Evolutionary conservation across 1,140 invertebrate genomes (phyloP).

Genomic region (Neoseiulus cucumeris): DNA sequence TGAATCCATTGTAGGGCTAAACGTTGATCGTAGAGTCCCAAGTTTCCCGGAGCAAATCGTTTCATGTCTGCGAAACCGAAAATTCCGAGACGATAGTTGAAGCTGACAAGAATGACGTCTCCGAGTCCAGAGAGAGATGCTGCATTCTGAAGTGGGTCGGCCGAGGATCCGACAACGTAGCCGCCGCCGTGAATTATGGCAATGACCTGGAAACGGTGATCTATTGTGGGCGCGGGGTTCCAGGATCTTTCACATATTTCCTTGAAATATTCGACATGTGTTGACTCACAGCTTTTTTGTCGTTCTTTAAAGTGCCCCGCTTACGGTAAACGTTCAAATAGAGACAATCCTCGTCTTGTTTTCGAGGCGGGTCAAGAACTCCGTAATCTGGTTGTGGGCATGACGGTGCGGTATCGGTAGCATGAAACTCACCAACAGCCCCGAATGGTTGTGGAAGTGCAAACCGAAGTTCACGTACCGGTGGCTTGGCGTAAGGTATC

Average conservation of each 20-base stretch:
- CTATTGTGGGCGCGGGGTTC: too few relatives aligned
- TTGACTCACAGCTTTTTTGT: not conserved
- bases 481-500: conserved; percentile 84
- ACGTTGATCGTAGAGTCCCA: conserved; percentile 20
- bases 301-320: not conserved
- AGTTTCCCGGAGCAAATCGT: conserved; percentile 27
- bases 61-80: too few relatives aligned
- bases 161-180: conserved; percentile 41
- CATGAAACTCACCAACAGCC: not conserved
- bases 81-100: too few relatives aligned
- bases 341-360: conserved; percentile 65
- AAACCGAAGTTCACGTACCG: conserved; percentile 61
- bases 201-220: conserved; percentile 42
- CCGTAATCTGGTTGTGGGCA: not conserved
- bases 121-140: conserved; percentile 42
- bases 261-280: too few relatives aligned
- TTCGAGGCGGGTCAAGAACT: not conserved
- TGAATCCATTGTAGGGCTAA: conserved; percentile 20
- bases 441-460: conserved; percentile 49
- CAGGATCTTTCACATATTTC: too few relatives aligned
- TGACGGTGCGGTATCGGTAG: not conserved
- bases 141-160: conserved; percentile 35
- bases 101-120: conserved; percentile 43
- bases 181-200: conserved; percentile 55
- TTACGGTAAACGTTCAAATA: conserved; percentile 63